Base-by-base conservation (phyloP, 1,140 invertebrate species). In the Atta colombica region DNA sequence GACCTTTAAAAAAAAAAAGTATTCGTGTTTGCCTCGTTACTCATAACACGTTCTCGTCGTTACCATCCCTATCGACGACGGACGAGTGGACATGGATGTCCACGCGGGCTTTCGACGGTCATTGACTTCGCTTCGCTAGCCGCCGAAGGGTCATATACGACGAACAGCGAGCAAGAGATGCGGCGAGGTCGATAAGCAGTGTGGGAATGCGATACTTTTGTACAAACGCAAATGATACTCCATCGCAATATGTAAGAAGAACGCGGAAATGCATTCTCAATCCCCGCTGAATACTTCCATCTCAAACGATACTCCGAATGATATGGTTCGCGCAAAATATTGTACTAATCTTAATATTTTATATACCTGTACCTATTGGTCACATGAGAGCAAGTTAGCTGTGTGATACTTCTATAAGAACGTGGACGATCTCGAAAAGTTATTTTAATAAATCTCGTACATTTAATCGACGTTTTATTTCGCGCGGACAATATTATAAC, bases 81-180 rank as follows among this genome's bases (percentile, higher is more conserved):
- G 87, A 74, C 58, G 61, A 90, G 78, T 88, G 89, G 87, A 86
- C 87, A 86, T 49, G 77, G 72, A 86, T 88, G 87, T 91, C 89
- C 89, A 90, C 77, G 85, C 72, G 72, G 78, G 86, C 89, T 91
- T 91, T 91, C 58, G 89, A 90, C 89, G 89, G 89, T 91, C 89
- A 77, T 90, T 91, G 89, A 90, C 89, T 90, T 81, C 45, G 77
- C 82, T 82, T 91, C 81, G 77, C 65, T 88, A 81, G 86, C 49
- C 60, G 63, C 71, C 53, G 65, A 90, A 91, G 82, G 89, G 89
- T 91, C 89, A 85, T 25, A 86, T 51, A 60, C 75, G 65, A 58
- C 39, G 82, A 53, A 61, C 65, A 86, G 49, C 71, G 55, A 51
- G 75, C 75, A 49, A 55, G 61, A 87, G 72, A 90, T 55, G 77